These are phyloP conservation scores for Salarias fasciatus DNA, from an alignment of 2,797 vertebrate species.

Conservation along the genomic window DNA sequence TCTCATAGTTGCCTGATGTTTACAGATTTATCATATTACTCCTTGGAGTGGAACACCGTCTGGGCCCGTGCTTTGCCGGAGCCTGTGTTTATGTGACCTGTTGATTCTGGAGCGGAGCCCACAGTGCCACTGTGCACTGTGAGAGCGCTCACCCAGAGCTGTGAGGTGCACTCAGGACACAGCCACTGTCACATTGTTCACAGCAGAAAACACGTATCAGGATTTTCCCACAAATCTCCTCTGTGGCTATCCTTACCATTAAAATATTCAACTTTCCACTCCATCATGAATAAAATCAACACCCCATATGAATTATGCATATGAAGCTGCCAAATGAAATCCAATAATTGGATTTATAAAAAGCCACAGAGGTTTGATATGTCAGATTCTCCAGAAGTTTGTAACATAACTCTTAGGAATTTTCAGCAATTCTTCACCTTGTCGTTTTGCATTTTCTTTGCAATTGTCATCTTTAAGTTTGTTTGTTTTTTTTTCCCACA, in stretches of 20 bases:
- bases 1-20: background rate
- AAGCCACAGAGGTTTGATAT: background rate
- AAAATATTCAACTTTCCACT: constrained; percentile 22
- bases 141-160: constrained; percentile 16
- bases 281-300: constrained; percentile 13
- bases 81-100: constrained; percentile 8
- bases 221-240: constrained; percentile 13
- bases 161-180: constrained; percentile 1
- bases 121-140: background rate
- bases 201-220: constrained; percentile 15
- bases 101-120: constrained; percentile 14
- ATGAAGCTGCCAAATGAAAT: constrained; percentile 35
- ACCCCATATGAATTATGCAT: constrained; percentile 38
- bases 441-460: background rate
- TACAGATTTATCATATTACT: background rate
- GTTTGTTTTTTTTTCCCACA: constrained; percentile 2
- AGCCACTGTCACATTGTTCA: constrained; percentile 12
- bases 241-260: constrained; percentile 9
- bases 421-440: background rate
- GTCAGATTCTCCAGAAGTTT: constrained; percentile 13
- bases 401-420: background rate
- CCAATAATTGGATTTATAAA: constrained; percentile 33
- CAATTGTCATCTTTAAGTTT: background rate
- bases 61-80: background rate
- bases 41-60: background rate